These are phyloP conservation scores for Tokudaia tokunoshimensis DNA, from an alignment of 2,797 vertebrate species.

Conservation along the genomic window DNA sequence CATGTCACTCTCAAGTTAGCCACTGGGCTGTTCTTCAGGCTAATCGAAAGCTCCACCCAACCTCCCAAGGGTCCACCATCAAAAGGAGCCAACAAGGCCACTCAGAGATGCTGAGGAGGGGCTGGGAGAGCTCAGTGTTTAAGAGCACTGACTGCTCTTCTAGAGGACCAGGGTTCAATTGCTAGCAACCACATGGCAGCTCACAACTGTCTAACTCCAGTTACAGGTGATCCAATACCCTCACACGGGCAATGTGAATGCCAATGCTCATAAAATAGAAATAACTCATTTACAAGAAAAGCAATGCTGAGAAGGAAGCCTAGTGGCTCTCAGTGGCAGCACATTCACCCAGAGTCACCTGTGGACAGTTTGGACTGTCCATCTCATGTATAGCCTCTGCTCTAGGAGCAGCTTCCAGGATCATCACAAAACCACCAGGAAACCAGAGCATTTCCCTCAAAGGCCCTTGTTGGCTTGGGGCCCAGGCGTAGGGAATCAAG, in stretches of 20 bases:
- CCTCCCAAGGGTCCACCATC: neutral
- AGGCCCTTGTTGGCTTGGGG: accelerated
- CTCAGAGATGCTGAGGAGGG: neutral
- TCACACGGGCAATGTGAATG: neutral
- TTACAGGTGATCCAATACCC: neutral
- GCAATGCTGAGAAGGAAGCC: neutral
- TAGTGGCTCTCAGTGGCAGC: neutral
- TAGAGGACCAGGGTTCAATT: neutral
- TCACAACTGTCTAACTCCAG: neutral
- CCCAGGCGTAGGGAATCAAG: accelerated
- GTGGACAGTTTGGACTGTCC: neutral
- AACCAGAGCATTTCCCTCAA: accelerated
- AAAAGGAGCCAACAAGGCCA: neutral
- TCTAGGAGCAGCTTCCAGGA: neutral
- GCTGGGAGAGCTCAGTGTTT: neutral
- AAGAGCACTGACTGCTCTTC: neutral
- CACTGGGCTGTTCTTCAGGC: neutral
- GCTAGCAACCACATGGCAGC: neutral
- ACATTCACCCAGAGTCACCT: neutral
- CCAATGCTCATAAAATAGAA: neutral
- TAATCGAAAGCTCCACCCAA: neutral
- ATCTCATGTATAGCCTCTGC: neutral
- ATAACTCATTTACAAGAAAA: neutral
- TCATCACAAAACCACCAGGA: neutral
- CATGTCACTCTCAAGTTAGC: accelerated